Evolutionary conservation across 2,797 vertebrate genomes (phyloP).

Genomic region (Spondyliosoma cantharus): DNA sequence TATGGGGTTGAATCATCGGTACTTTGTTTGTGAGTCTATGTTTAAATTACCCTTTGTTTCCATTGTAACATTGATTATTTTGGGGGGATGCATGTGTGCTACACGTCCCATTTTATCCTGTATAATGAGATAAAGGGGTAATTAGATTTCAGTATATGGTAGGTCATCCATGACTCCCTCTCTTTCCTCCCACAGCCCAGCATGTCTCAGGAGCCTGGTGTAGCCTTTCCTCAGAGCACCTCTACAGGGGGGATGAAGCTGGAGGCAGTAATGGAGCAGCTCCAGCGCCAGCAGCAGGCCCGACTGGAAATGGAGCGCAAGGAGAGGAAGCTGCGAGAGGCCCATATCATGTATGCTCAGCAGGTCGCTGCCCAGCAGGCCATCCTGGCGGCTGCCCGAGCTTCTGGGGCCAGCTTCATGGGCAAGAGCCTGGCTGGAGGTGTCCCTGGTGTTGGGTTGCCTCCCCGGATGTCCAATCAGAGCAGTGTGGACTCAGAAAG

Average conservation of each 20-base stretch:
- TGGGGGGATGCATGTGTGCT: not conserved
- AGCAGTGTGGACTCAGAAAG: slow-evolving; percentile 87
- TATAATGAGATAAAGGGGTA: slow-evolving; percentile 31
- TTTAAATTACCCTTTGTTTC: not conserved
- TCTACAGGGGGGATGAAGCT: slow-evolving; percentile 90
- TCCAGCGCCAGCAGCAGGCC: slow-evolving; percentile 90
- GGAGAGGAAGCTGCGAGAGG: slow-evolving; percentile 89
- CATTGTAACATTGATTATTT: not conserved
- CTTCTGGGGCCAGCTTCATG: slow-evolving; percentile 82
- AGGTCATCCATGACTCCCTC: slow-evolving; percentile 49
- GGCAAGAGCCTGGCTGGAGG: slow-evolving; percentile 80
- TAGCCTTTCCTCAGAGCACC: slow-evolving; percentile 86
- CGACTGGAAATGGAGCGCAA: slow-evolving; percentile 91
- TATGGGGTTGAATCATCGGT: not conserved
- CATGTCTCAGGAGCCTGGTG: slow-evolving; percentile 84
- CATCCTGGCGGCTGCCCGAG: slow-evolving; percentile 86
- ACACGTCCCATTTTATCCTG: slow-evolving; percentile 6
- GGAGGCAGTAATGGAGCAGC: slow-evolving; percentile 93
- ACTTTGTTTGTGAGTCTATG: not conserved
- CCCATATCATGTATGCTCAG: slow-evolving; percentile 91
- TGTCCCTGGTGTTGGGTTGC: slow-evolving; percentile 61
- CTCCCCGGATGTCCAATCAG: slow-evolving; percentile 82
- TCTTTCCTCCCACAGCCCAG: slow-evolving; percentile 70
- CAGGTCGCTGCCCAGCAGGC: slow-evolving; percentile 91
- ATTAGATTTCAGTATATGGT: slow-evolving; percentile 51